A percentile compares a stretch with the other conserved stretches of the same genome.
Conservation (phyloP, 2,797 vertebrate genomes). For the Valencia hispanica region DNA sequence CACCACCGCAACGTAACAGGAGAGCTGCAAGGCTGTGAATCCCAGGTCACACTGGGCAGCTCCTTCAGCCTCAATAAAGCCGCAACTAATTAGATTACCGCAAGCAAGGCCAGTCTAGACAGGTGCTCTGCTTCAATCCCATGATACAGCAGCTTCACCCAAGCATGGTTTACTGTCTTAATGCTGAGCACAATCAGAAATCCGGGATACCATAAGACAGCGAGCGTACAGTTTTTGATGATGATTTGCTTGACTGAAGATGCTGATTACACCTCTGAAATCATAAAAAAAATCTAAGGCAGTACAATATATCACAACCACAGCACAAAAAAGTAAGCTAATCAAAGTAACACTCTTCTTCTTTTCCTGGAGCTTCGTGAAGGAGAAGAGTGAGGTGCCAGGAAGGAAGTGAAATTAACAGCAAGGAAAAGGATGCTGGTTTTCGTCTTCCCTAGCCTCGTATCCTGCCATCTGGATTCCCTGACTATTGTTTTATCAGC, state of each 20-base stretch:
- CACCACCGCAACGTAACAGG: constrained; percentile 58
- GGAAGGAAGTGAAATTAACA: constrained; percentile 77
- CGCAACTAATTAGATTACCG: constrained; percentile 75
- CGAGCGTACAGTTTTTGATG: background rate
- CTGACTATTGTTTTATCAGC: constrained; percentile 76
- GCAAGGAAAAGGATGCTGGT: constrained; percentile 76
- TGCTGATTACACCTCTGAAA: constrained; percentile 12
- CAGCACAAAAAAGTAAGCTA: constrained; percentile 27
- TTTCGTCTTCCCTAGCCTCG: constrained; percentile 73
- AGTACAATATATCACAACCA: constrained; percentile 15
- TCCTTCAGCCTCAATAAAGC: constrained; percentile 66
- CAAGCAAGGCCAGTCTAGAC: constrained; percentile 70
- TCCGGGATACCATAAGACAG: constrained; percentile 6
- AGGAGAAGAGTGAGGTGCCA: constrained; percentile 57
- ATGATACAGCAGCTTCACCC: constrained; percentile 45
- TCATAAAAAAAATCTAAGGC: constrained; percentile 1
- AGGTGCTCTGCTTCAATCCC: constrained; percentile 63
- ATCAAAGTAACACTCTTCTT: constrained; percentile 27
- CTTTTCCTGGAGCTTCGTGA: constrained; percentile 44
- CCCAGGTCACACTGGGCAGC: constrained; percentile 38
- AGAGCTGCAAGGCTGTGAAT: constrained; percentile 36
- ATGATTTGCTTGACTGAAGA: constrained; percentile 15
- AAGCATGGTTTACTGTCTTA: constrained; percentile 29
- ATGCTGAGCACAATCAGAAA: constrained; percentile 25
- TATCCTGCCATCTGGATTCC: constrained; percentile 83